phyloP scores from a whole-genome alignment of 2,113 vertebrate genomes.

The Delphinus delphis region DNA sequence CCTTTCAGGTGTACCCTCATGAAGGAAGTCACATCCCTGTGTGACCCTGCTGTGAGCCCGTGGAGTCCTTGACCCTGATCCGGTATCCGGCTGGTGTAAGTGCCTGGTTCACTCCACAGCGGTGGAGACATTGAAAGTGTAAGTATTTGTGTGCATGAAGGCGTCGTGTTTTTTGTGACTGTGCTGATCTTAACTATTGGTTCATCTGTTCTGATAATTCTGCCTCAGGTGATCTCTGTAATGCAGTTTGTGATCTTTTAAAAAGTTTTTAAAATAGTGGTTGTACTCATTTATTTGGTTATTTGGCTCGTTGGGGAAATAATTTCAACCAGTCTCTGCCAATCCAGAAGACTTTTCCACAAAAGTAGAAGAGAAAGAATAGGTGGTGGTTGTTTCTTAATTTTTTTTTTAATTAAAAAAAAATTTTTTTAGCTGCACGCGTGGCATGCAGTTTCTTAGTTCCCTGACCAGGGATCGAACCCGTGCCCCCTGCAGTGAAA shows the following conservation, averaged over 20 bases:
- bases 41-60: accelerated
- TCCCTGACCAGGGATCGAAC: no score
- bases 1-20: neutral
- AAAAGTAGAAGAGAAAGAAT: neutral
- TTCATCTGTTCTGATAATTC: neutral
- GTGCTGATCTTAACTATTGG: neutral
- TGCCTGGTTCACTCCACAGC: neutral
- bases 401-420: no score
- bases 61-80: neutral
- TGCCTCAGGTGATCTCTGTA: neutral
- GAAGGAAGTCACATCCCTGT: neutral
- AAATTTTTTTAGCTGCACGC: no score
- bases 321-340: neutral
- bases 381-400: no score
- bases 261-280: neutral
- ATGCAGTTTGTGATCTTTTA: neutral
- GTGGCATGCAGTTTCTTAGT: no score
- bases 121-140: neutral
- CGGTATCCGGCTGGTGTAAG: neutral
- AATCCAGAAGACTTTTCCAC: neutral
- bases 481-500: no score
- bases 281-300: neutral
- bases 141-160: neutral
- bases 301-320: neutral
- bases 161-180: neutral